A percentile compares a stretch with the other conserved stretches of the same genome.
Conservation (phyloP, 1,140 invertebrate species). For the Aculops lycopersici region DNA sequence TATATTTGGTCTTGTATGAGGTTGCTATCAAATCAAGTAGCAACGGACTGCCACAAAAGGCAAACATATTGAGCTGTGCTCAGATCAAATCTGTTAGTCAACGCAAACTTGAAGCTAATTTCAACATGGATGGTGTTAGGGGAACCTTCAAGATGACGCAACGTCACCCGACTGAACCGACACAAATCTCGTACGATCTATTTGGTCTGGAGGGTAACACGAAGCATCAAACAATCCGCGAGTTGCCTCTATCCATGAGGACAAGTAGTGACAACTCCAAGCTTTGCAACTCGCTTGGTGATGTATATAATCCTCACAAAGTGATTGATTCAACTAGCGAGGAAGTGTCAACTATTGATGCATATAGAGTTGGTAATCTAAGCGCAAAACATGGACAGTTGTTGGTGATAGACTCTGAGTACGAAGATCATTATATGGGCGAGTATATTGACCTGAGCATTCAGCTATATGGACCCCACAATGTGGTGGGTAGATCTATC, state of each 20-base stretch:
- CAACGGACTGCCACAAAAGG: no score
- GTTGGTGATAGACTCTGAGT: constrained; percentile 6
- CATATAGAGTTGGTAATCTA: constrained; percentile 55
- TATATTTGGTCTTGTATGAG: constrained; percentile 56
- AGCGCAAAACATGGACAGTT: constrained; percentile 38
- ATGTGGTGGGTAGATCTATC: constrained; percentile 44
- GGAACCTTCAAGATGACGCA: constrained; percentile 45
- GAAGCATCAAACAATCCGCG: constrained; percentile 20
- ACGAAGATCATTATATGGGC: constrained; percentile 8
- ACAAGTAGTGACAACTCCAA: constrained; percentile 12
- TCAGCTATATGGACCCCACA: constrained; percentile 42
- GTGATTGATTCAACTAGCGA: constrained; percentile 14
- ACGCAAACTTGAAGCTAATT: constrained; percentile 24
- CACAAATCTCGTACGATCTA: constrained; percentile 38
- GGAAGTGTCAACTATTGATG: constrained; percentile 31
- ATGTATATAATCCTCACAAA: constrained; percentile 21
- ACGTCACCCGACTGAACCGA: constrained; percentile 45
- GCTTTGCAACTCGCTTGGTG: constrained; percentile 13
- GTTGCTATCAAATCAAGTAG: constrained; percentile 35
- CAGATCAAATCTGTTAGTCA: constrained; percentile 24
- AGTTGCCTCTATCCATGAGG: constrained; percentile 17
- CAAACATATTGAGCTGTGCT: constrained; percentile 50
- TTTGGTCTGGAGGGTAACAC: constrained; percentile 20
- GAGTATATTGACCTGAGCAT: constrained; percentile 40
- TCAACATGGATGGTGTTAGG: constrained; percentile 42